Evolutionary conservation across 2,797 vertebrate genomes (phyloP), one percentile per base, ranked within the genome.

Genomic region (Podargus strigoides): DNA sequence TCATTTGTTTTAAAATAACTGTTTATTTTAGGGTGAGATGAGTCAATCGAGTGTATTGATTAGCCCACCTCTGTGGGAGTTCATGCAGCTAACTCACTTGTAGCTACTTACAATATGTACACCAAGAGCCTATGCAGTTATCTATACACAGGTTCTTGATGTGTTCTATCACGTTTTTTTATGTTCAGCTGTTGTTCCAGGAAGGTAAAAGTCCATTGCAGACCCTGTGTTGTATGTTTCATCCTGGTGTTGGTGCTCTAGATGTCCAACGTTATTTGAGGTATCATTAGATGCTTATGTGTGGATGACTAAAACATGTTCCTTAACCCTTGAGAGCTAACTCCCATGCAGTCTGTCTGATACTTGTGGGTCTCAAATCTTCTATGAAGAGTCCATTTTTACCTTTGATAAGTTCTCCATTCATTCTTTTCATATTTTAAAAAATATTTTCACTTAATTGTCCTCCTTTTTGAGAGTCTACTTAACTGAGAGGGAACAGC

Each of bases 221-320:
- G 6, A 72, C 60, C 10, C 24, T 79, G 23, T 22, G 16, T 52
- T 46, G 21, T 28, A 22, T 23, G 3, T 68, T 64, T 72, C 19
- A 44, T 49, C 27, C 2, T 4, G 56, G 1, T 1, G 0, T 5
- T 47, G 14, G 7, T 74, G 17, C 4, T 82, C 14, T 16, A 49
- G 14, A 56, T 9, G 3, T 47, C 53, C 56, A 20, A 72, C 3
- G 7, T 44, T 87, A n/a, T 67, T 50, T 85, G 58, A 68, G 7
- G 5, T 52, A 55, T 8, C 6, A 8, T 78, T 70, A 63, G 14
- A 26, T 55, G 11, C 3, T 42, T 50, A 15, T 13, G 4, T 14
- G 5, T 30, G 17, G 20, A 55, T 55, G n/a, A 37, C 8, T 47
- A 30, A 58, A 87, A 59, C 17, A 47, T 41, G 28, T 55, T 56